A percentile compares a stretch with the other conserved stretches of the same genome.
These are phyloP conservation scores for Parelbella ahira DNA, from an alignment of 2,888 invertebrate genomes.

Conservation along the genomic window DNA sequence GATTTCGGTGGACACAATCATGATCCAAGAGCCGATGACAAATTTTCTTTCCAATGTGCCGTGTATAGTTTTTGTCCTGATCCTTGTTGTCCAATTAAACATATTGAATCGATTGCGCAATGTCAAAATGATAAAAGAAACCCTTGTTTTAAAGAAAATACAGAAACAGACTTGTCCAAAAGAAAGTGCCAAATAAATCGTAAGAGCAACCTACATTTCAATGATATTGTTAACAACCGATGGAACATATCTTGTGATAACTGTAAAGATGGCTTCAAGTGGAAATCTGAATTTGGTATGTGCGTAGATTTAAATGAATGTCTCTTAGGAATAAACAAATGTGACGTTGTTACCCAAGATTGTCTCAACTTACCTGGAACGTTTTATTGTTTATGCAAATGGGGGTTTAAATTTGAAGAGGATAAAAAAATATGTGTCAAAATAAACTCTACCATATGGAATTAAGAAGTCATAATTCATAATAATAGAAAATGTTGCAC, in stretches of 20 bases:
- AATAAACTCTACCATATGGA: background rate
- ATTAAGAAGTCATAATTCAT: no score
- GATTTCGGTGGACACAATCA: constrained; percentile 57
- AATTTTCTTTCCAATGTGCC: constrained; percentile 79
- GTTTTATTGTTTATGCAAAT: constrained; percentile 71
- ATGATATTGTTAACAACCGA: constrained; percentile 72
- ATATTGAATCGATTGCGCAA: constrained; percentile 51
- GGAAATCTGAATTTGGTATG: constrained; percentile 81
- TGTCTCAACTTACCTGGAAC: constrained; percentile 81
- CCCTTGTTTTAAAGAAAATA: constrained; percentile 73
- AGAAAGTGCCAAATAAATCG: constrained; percentile 48
- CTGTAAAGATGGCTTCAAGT: constrained; percentile 78
- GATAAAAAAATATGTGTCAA: constrained; percentile 4
- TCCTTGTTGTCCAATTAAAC: constrained; percentile 80
- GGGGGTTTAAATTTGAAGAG: constrained; percentile 54
- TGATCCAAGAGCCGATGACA: constrained; percentile 81
- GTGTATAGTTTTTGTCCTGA: constrained; percentile 85
- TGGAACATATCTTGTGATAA: constrained; percentile 82
- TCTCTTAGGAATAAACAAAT: constrained; percentile 49
- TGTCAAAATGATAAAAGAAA: constrained; percentile 68
- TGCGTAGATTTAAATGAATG: constrained; percentile 84
- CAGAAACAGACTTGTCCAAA: constrained; percentile 3
- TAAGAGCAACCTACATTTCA: constrained; percentile 63
- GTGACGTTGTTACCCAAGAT: constrained; percentile 59
- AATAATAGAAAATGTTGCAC: no score